These are phyloP conservation scores for Mactromeris polynyma DNA, from an alignment of 2,888 invertebrate species.

Conservation along the genomic window DNA sequence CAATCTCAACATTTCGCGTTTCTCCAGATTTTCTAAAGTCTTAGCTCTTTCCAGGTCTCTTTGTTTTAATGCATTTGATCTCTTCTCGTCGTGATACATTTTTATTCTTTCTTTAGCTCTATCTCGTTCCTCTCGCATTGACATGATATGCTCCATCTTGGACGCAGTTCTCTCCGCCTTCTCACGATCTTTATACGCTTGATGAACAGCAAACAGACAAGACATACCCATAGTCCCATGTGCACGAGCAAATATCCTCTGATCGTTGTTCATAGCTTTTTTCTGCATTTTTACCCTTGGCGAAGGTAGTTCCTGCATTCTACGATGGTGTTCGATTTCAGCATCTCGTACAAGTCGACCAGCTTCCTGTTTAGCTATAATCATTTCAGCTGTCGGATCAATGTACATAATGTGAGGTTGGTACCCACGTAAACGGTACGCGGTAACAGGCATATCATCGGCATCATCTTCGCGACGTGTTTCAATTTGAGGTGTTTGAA, in stretches of 20 bases:
- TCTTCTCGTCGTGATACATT: slow-evolving; percentile 82
- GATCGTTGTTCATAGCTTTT: slow-evolving; percentile 75
- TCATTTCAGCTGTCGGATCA: slow-evolving; percentile 84
- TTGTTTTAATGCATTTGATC: slow-evolving; percentile 77
- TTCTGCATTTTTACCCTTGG: slow-evolving; percentile 68
- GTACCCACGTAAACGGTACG: slow-evolving; percentile 81
- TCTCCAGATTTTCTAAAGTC: slow-evolving; percentile 80
- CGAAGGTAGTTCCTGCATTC: slow-evolving; percentile 66
- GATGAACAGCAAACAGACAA: slow-evolving; percentile 85
- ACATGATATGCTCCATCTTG: slow-evolving; percentile 83
- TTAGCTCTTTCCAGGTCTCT: slow-evolving; percentile 79
- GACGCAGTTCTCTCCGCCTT: slow-evolving; percentile 82
- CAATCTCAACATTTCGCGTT: slow-evolving; percentile 78
- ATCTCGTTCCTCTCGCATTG: slow-evolving; percentile 82
- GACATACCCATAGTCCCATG: slow-evolving; percentile 85
- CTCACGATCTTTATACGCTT: slow-evolving; percentile 85
- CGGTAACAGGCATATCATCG: slow-evolving; percentile 78
- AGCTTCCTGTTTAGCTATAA: slow-evolving; percentile 81
- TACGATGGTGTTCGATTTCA: slow-evolving; percentile 80
- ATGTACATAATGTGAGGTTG: slow-evolving; percentile 77
- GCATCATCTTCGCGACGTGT: slow-evolving; percentile 62
- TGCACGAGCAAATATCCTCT: slow-evolving; percentile 80
- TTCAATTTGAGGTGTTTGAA: slow-evolving; percentile 67
- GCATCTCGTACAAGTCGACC: slow-evolving; percentile 83
- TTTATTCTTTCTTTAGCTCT: slow-evolving; percentile 82